These are phyloP conservation scores for Aradus depressus DNA, from an alignment of 2,888 invertebrate genomes.

Conservation along the genomic window DNA sequence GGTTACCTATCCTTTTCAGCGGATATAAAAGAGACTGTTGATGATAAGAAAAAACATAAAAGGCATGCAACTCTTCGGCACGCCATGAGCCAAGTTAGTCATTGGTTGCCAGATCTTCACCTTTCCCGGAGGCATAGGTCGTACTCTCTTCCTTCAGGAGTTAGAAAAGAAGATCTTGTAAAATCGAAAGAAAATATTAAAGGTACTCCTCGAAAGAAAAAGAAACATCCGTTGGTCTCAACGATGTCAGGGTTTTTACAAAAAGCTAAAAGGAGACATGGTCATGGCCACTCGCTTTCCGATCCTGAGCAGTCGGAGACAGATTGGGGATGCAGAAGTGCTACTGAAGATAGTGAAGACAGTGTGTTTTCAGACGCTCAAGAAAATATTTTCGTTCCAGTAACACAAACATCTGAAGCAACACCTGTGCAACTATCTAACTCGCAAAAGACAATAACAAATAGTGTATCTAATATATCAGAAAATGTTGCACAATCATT, in stretches of 20 bases:
- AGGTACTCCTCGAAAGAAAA: slow-evolving; percentile 48
- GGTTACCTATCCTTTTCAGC: slow-evolving; percentile 64
- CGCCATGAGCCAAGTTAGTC: slow-evolving; percentile 68
- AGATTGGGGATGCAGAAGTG: slow-evolving; percentile 58
- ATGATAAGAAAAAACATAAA: slow-evolving; percentile 50
- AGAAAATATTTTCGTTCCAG: slow-evolving; percentile 39
- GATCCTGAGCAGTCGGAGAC: slow-evolving; percentile 60
- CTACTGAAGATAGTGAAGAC: slow-evolving; percentile 53
- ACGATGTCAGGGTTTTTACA: slow-evolving; percentile 76
- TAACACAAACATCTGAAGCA: slow-evolving; percentile 15
- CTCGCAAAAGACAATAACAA: slow-evolving; percentile 4
- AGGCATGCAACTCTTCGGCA: slow-evolving; percentile 59
- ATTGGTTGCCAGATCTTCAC: slow-evolving; percentile 70
- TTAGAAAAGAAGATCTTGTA: slow-evolving; percentile 28
- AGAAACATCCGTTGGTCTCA: slow-evolving; percentile 67
- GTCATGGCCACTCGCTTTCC: slow-evolving; percentile 51
- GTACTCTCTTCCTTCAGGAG: slow-evolving; percentile 66
- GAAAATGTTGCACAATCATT: slow-evolving; percentile 1
- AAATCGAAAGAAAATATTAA: slow-evolving; percentile 25
- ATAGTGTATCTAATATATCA: slow-evolving; percentile 3
- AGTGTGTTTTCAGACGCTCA: slow-evolving; percentile 58
- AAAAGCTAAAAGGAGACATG: slow-evolving; percentile 60
- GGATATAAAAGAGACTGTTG: slow-evolving; percentile 47
- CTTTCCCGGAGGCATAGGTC: slow-evolving; percentile 67
- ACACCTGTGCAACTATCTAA: slow-evolving; percentile 1